Conservation (phyloP, 2,113 vertebrate genomes). For the Lampris incognitus region DNA sequence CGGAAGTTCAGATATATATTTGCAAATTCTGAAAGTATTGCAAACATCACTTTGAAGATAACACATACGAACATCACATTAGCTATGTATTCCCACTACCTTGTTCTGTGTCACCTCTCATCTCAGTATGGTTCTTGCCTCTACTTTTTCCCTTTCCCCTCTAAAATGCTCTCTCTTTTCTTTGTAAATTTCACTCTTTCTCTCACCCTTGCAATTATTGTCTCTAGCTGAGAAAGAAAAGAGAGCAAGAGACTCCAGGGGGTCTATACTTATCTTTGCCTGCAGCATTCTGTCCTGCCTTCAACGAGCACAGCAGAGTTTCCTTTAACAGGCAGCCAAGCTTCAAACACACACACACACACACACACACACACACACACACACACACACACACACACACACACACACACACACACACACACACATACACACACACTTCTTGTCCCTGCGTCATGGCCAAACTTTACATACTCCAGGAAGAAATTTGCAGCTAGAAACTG, state of each 20-base stretch:
- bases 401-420: background rate
- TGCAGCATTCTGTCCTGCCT: conserved; percentile 47
- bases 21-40: background rate
- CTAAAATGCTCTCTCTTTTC: background rate
- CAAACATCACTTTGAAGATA: background rate
- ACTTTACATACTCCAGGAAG: background rate
- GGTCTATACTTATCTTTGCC: conserved; percentile 42
- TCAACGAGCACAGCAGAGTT: conserved; percentile 31
- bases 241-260: conserved; percentile 16
- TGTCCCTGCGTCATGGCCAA: background rate
- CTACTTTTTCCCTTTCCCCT: background rate
- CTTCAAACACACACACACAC: background rate
- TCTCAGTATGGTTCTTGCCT: conserved; percentile 7
- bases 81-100: background rate
- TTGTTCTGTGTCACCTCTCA: background rate
- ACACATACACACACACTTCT: background rate
- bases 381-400: background rate
- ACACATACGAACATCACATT: background rate
- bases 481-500: too few relatives aligned
- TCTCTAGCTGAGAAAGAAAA: conserved; percentile 31
- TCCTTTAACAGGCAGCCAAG: conserved; percentile 31
- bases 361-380: background rate
- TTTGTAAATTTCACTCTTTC: conserved; percentile 15
- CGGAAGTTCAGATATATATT: background rate
- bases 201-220: conserved; percentile 28